phyloP scores from a whole-genome alignment of 2,113 vertebrate genomes.

The Myodes glareolus region DNA sequence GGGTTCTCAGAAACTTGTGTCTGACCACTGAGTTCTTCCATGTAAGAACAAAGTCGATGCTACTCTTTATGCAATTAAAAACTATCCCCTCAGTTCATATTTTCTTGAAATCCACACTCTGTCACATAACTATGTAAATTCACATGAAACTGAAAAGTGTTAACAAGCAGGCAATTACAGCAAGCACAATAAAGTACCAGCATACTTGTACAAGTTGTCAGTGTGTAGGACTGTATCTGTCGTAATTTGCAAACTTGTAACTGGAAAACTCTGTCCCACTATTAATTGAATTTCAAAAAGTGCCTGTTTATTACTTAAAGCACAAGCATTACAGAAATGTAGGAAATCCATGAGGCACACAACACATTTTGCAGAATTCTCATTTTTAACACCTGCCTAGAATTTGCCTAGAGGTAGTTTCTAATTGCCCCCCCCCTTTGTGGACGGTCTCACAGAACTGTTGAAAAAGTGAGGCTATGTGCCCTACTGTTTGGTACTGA shows the following conservation, averaged over 20 bases:
- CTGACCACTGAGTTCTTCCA: background rate
- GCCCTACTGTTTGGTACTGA: background rate
- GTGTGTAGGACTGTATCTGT: background rate
- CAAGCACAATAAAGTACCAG: background rate
- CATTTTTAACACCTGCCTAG: background rate
- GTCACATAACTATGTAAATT: background rate
- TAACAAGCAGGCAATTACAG: background rate
- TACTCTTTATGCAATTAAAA: background rate
- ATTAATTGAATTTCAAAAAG: conserved; percentile 1
- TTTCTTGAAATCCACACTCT: background rate
- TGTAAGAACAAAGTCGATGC: background rate
- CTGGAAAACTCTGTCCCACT: background rate
- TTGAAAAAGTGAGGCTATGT: background rate
- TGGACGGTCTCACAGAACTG: background rate
- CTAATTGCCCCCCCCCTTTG: background rate
- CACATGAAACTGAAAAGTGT: background rate
- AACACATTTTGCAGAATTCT: background rate
- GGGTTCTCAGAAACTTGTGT: background rate
- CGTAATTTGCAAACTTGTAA: background rate
- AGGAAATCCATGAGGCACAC: background rate
- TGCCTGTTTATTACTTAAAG: background rate
- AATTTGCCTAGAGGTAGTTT: background rate
- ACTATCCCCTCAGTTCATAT: background rate
- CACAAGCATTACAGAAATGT: background rate
- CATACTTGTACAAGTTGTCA: background rate